phyloP scores from a whole-genome alignment of 1,140 invertebrate genomes.

The Zeugodacus cucurbitae region DNA sequence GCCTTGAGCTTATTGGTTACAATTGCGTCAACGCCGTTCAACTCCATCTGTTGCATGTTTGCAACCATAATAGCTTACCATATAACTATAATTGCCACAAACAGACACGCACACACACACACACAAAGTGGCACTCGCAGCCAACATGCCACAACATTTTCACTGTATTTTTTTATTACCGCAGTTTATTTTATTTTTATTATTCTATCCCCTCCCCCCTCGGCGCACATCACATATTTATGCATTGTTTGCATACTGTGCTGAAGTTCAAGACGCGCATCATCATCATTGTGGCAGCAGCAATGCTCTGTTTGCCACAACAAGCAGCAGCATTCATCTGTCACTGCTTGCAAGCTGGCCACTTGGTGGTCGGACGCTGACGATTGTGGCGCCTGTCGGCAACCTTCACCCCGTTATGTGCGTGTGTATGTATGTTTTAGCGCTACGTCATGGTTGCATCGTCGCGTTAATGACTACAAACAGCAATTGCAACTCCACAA shows the following conservation, averaged over 20 bases:
- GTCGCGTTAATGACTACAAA: slow-evolving; percentile 12
- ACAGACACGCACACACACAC: not conserved
- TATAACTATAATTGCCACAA: not conserved
- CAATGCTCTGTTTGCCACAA: not conserved
- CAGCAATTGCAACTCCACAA: not conserved
- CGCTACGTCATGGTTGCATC: not conserved
- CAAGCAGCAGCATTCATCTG: not conserved
- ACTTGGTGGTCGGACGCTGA: not conserved
- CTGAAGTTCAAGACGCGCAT: slow-evolving; percentile 25
- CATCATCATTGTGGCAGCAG: not conserved
- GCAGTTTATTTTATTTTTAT: not conserved
- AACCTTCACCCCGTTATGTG: slow-evolving; percentile 45
- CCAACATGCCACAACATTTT: not conserved
- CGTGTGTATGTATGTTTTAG: not conserved
- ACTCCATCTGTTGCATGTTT: not conserved
- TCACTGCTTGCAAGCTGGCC: not conserved
- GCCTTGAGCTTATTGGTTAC: slow-evolving; percentile 26
- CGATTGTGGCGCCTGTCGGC: slow-evolving; percentile 41
- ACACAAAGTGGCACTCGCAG: too few relatives aligned
- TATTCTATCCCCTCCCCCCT: not conserved
- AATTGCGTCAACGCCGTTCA: not conserved
- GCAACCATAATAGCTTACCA: not conserved
- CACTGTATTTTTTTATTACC: not conserved
- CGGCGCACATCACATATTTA: not conserved
- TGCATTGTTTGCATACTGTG: not conserved